Evolutionary conservation across 2,888 invertebrate species (phyloP).

Genomic region (Sinohyriopsis cumingii): DNA sequence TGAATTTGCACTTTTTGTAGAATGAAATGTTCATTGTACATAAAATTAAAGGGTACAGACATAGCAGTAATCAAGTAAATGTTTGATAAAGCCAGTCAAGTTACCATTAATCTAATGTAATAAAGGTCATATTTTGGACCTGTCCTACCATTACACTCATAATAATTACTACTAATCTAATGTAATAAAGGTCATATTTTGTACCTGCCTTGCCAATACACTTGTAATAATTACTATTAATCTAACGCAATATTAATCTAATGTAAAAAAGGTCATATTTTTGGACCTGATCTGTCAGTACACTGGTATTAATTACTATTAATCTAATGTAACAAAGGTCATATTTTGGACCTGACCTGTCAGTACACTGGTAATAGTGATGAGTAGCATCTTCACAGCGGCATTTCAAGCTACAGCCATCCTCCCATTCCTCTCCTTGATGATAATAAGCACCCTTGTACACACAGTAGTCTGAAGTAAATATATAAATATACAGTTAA

Average conservation of each 20-base stretch:
- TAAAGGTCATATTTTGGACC: neutral
- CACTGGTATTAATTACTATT: too few relatives aligned
- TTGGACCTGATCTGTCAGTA: neutral
- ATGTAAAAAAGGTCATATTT: too few relatives aligned
- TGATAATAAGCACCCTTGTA: constrained; percentile 47
- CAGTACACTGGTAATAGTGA: constrained; percentile 53
- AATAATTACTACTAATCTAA: constrained; percentile 21
- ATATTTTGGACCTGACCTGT: constrained; percentile 34
- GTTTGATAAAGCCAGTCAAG: too few relatives aligned
- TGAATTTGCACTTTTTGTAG: too few relatives aligned
- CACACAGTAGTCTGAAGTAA: constrained; percentile 41
- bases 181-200: too few relatives aligned
- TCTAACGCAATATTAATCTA: too few relatives aligned
- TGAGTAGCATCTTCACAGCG: constrained; percentile 48
- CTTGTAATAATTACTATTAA: too few relatives aligned
- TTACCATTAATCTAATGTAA: constrained; percentile 2
- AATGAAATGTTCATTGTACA: too few relatives aligned
- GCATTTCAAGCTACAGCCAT: constrained; percentile 48
- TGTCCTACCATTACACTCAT: constrained; percentile 55
- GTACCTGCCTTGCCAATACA: constrained; percentile 27
- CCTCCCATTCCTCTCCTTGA: constrained; percentile 47
- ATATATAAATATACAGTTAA: too few relatives aligned
- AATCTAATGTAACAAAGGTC: too few relatives aligned
- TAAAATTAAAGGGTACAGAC: too few relatives aligned
- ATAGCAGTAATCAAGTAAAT: too few relatives aligned